These are phyloP conservation scores for Ochropleura plecta DNA, from an alignment of 2,888 invertebrate species.

Conservation along the genomic window DNA sequence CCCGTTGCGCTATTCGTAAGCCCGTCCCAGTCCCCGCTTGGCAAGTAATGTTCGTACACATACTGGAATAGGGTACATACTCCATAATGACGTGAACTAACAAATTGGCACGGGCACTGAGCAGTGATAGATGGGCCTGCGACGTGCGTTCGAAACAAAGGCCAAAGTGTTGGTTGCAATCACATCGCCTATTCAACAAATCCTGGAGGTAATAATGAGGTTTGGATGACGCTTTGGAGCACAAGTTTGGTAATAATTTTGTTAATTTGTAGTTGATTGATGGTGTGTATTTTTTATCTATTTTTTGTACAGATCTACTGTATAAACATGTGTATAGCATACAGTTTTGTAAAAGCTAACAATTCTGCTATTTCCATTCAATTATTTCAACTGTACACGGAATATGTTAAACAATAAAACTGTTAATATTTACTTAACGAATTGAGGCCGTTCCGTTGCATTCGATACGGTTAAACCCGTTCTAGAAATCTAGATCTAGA, in stretches of 20 bases:
- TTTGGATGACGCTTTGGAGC: constrained; percentile 61
- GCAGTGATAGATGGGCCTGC: constrained; percentile 85
- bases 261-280: neutral
- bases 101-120: constrained; percentile 82
- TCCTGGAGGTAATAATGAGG: constrained; percentile 70
- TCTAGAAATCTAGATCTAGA: constrained; percentile 27
- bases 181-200: constrained; percentile 84
- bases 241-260: neutral
- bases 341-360: neutral
- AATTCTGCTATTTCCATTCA: neutral
- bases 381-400: neutral
- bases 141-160: constrained; percentile 86
- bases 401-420: constrained; percentile 4
- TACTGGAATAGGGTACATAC: constrained; percentile 70
- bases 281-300: neutral
- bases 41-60: constrained; percentile 45
- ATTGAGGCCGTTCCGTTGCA: constrained; percentile 2
- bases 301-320: neutral
- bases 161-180: constrained; percentile 87
- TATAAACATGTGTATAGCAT: neutral
- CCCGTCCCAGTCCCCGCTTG: constrained; percentile 17
- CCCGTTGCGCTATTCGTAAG: constrained; percentile 25
- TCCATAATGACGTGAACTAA: constrained; percentile 81
- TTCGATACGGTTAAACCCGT: constrained; percentile 18
- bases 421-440: neutral